Evolutionary conservation across 2,888 invertebrate genomes (phyloP).

Genomic region (Coenonympha glycerion): DNA sequence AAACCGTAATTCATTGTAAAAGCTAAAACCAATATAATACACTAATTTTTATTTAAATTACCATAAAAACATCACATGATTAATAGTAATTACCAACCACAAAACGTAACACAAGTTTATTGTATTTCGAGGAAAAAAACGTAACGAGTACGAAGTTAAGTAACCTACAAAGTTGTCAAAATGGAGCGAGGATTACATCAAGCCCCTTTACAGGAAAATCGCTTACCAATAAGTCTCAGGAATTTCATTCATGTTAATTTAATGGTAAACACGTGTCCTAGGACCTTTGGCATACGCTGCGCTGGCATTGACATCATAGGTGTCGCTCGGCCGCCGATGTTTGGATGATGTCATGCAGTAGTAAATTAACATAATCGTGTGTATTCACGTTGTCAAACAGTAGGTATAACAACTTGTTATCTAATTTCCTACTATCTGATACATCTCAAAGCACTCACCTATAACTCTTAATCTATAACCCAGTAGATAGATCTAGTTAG

Average conservation of each 20-base stretch:
- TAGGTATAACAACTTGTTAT: constrained; percentile 25
- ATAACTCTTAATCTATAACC: not conserved
- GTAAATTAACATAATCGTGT: constrained; percentile 58
- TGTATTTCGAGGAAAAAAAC: constrained; percentile 4
- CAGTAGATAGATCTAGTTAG: not conserved
- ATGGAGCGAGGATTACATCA: constrained; percentile 10
- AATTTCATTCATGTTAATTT: constrained; percentile 30
- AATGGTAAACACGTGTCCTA: constrained; percentile 20
- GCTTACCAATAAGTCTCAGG: constrained; percentile 13
- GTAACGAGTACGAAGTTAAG: too few species aligned
- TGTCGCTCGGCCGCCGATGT: constrained; percentile 14
- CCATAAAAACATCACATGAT: too few species aligned
- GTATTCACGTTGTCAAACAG: constrained; percentile 32
- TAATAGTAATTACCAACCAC: not conserved
- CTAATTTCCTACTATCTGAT: constrained; percentile 26
- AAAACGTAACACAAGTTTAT: not conserved
- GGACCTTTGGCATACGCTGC: constrained; percentile 29
- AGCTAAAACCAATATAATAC: too few species aligned
- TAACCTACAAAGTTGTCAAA: too few species aligned
- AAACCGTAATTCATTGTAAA: too few species aligned
- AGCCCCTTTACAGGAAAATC: constrained; percentile 20
- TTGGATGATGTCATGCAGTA: constrained; percentile 52
- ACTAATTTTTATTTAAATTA: too few species aligned
- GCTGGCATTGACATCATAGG: constrained; percentile 31
- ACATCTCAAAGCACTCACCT: too few species aligned